A percentile compares a stretch with the other conserved stretches of the same genome.
These are phyloP conservation scores for Hydrochoerus hydrochaeris DNA, from an alignment of 2,113 vertebrate species.

Conservation along the genomic window DNA sequence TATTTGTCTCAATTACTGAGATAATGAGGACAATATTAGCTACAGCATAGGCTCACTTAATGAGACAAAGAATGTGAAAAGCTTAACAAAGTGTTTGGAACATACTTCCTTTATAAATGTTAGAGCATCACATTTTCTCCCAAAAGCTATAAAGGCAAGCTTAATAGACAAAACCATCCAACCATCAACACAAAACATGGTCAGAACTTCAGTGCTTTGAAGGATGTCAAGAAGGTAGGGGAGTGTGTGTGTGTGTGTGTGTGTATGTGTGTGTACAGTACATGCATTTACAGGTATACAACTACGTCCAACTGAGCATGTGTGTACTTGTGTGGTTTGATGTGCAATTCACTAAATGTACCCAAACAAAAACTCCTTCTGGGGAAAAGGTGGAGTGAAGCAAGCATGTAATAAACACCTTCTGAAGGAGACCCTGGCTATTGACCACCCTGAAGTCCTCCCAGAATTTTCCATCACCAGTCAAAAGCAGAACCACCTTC, in stretches of 20 bases:
- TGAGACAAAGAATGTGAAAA: background rate
- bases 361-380: background rate
- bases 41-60: background rate
- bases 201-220: background rate
- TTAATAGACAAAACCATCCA: background rate
- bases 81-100: background rate
- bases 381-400: background rate
- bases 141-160: background rate
- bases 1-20: background rate
- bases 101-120: background rate
- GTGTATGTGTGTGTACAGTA: background rate
- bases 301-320: background rate
- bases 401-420: background rate
- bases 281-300: background rate
- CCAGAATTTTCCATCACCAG: background rate
- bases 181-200: background rate
- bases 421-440: background rate
- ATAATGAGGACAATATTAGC: background rate
- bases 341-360: background rate
- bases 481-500: background rate
- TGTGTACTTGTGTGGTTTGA: background rate
- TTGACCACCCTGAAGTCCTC: background rate
- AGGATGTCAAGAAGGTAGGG: background rate
- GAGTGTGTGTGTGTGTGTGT: accelerated
- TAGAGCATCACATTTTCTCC: background rate